Evolutionary conservation across 2,888 invertebrate species (phyloP), one percentile per base, ranked within the genome.

Genomic region (Caenorhabditis zanzibari): DNA sequence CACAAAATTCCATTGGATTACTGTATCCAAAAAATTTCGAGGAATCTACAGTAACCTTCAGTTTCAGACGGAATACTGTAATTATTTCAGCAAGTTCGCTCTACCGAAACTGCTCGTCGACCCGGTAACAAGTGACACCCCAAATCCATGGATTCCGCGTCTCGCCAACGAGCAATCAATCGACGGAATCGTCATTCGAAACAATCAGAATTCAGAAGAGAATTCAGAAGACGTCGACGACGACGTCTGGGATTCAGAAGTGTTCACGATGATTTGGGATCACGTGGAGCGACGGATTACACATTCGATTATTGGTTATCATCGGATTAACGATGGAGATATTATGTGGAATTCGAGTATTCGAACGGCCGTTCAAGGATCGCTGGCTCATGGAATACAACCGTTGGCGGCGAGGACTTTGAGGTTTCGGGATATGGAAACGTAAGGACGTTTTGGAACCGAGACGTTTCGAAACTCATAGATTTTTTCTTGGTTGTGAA

Each of bases 261-360:
- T 81, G 9, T 81, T 49, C 24, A 81, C 81, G 16, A 72, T 81
- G 81, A 81, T 81, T 28, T 81, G 75, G 75, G 81, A 81, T 63
- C 24, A 38, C 7, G 4, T 14, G 14, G 47, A 63, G 26, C 24
- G 63, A 10, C 14, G 81, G 52, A 59, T 81, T 24, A 81, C 77
- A n/a, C 82, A 82, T 49, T 69, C 73, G 5, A 79, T 82, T 19
- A 79, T 79, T n/a, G 47, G 63, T 19, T 82, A 82, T 77, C 76
- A 77, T 54, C 77, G 64, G 26, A 73, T 82, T 12, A 77, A 77
- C 44, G 82, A 82, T 19, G 56, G 47, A 6, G 82, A 82, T 66
- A 76, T 72, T 26, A 22, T 49, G n/a, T 82, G 63, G 58, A 82
- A 75, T 64, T 72, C 72, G 24, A 71, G 66, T 24, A 76, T 82